These are phyloP conservation scores for Myrmophylax atrothorax DNA, from an alignment of 2,113 vertebrate genomes.

Conservation along the genomic window DNA sequence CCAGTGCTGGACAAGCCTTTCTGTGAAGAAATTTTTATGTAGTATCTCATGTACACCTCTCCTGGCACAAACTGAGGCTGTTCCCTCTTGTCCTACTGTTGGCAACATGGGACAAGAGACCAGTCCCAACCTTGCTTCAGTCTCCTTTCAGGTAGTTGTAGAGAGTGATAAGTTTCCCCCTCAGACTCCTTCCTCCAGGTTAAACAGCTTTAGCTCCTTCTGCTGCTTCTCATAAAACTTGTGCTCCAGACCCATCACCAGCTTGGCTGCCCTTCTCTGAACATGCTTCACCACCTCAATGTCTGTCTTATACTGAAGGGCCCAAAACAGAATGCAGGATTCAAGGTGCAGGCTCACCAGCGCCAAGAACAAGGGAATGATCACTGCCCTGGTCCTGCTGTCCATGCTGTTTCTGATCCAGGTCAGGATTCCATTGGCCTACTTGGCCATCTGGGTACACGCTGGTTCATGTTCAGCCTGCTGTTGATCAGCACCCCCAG, in stretches of 20 bases:
- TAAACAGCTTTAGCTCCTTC: background rate
- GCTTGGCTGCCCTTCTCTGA: too few relatives aligned
- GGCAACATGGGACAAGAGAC: background rate
- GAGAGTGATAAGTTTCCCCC: rapidly evolving
- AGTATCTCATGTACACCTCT: background rate
- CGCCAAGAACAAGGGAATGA: too few relatives aligned
- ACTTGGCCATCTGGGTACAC: background rate
- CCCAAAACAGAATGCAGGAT: background rate
- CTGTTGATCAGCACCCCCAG: background rate
- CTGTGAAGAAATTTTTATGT: background rate
- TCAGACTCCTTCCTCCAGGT: background rate
- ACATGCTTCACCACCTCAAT: background rate
- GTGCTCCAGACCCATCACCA: background rate
- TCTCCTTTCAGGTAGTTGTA: background rate
- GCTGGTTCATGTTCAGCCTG: background rate
- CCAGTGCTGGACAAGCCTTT: background rate
- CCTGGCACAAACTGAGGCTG: background rate
- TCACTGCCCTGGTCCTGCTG: background rate
- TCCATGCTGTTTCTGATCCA: background rate
- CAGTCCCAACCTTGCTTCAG: background rate
- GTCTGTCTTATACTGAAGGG: background rate
- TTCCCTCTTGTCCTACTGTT: background rate
- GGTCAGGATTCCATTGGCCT: background rate
- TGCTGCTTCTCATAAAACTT: background rate
- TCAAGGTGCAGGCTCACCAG: background rate